phyloP scores from a whole-genome alignment of 2,888 invertebrate genomes.

The Drosophila siamana region DNA sequence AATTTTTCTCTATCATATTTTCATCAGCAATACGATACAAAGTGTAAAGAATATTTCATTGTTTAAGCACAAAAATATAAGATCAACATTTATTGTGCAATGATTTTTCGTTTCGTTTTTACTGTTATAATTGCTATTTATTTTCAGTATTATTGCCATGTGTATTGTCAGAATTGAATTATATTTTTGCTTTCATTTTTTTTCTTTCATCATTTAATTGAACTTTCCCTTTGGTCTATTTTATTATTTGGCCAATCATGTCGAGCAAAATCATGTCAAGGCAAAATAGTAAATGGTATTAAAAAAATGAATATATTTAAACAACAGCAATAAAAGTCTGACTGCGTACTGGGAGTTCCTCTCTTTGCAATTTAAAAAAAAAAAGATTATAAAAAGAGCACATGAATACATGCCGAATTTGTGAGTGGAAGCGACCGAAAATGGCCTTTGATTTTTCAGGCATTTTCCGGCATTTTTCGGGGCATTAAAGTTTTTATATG shows the following conservation, averaged over 20 bases:
- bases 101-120: not conserved
- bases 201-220: constrained; percentile 1
- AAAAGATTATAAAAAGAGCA: not conserved
- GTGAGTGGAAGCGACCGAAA: constrained; percentile 11
- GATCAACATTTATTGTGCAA: no score
- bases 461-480: constrained; percentile 50
- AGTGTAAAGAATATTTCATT: not conserved
- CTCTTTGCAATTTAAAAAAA: constrained; percentile 8
- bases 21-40: not conserved
- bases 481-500: constrained; percentile 53
- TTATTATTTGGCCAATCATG: constrained; percentile 43
- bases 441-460: constrained; percentile 48
- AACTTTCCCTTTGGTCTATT: not conserved
- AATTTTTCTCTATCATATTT: no score
- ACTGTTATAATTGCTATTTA: not conserved
- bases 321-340: constrained; percentile 56
- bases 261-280: constrained; percentile 40
- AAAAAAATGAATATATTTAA: constrained; percentile 31
- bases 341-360: constrained; percentile 39
- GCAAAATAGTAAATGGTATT: constrained; percentile 29
- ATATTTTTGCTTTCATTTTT: not conserved
- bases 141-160: constrained; percentile 14
- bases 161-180: not conserved
- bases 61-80: not conserved
- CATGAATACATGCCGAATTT: not conserved